These are phyloP conservation scores for Venusia cambrica DNA, from an alignment of 2,888 invertebrate species.

Conservation along the genomic window DNA sequence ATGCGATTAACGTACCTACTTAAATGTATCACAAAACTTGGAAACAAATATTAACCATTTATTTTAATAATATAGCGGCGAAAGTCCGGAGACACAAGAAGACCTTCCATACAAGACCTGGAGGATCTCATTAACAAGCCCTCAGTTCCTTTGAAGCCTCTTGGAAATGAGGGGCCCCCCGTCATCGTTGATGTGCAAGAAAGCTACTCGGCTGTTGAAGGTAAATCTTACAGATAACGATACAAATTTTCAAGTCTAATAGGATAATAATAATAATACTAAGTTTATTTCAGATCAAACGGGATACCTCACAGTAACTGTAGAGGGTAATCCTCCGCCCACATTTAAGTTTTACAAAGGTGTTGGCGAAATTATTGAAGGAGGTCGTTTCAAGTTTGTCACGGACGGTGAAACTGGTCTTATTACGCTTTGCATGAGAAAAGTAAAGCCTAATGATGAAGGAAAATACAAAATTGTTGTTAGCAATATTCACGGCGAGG, in stretches of 20 bases:
- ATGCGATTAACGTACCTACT: conserved; percentile 56
- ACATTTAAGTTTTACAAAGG: conserved; percentile 98
- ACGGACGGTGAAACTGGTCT: conserved; percentile 96
- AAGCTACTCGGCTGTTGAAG: conserved; percentile 98
- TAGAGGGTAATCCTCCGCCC: conserved; percentile 97
- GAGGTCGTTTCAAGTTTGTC: conserved; percentile 96
- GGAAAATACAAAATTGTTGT: conserved; percentile 96
- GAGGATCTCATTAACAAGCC: conserved; percentile 95
- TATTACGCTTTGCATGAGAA: conserved; percentile 96
- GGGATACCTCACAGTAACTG: conserved; percentile 94
- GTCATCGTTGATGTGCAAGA: conserved; percentile 95
- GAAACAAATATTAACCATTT: conserved; percentile 33
- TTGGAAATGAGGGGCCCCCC: conserved; percentile 92
- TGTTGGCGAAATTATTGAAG: conserved; percentile 95
- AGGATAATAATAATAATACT: background rate
- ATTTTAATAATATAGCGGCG: conserved; percentile 82
- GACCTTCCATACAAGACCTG: conserved; percentile 94
- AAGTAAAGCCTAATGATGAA: conserved; percentile 98
- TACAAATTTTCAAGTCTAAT: conserved; percentile 3
- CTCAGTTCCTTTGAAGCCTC: conserved; percentile 91
- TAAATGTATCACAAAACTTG: conserved; percentile 1
- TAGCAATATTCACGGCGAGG: conserved; percentile 96
- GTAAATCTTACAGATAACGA: conserved; percentile 65
- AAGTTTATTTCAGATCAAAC: conserved; percentile 86
- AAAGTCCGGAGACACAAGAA: conserved; percentile 93